Percentiles rank a stretch among this genome's conserved stretches.
phyloP scores from a whole-genome alignment of 2,888 invertebrate species.

The Cyaniris semiargus region DNA sequence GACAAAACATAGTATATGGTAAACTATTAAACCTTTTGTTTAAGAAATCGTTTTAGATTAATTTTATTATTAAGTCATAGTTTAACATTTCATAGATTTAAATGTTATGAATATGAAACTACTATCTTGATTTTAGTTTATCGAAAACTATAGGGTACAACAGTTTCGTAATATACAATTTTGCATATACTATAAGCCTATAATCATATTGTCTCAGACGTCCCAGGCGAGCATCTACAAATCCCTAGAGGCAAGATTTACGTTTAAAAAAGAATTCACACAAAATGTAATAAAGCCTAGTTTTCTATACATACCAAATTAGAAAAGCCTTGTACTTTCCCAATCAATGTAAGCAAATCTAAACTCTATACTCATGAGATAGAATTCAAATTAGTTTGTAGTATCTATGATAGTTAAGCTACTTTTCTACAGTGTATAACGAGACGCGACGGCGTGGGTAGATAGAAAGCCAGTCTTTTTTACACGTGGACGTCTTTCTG shows the following conservation, averaged over 20 bases:
- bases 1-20: too few relatives aligned
- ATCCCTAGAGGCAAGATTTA: constrained; percentile 49
- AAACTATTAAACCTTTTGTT: too few relatives aligned
- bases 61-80: too few relatives aligned
- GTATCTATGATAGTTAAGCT: constrained; percentile 39
- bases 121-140: neutral
- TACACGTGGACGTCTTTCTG: constrained; percentile 60
- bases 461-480: constrained; percentile 62
- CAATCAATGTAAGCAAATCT: neutral
- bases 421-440: constrained; percentile 40
- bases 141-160: neutral
- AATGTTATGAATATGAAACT: neutral
- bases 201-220: constrained; percentile 76
- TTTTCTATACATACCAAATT: neutral
- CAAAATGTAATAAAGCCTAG: neutral
- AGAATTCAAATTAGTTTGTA: neutral
- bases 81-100: too few relatives aligned
- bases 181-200: constrained; percentile 57
- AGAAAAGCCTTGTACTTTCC: neutral
- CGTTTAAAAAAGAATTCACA: constrained; percentile 42
- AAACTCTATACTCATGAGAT: neutral
- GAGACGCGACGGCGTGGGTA: constrained; percentile 69
- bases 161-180: constrained; percentile 31
- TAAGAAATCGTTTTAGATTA: too few relatives aligned
- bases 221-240: constrained; percentile 66